A percentile compares a stretch with the other conserved stretches of the same genome.
Conservation (phyloP, 2,888 invertebrate genomes). For the Eupithecia dodoneata region DNA sequence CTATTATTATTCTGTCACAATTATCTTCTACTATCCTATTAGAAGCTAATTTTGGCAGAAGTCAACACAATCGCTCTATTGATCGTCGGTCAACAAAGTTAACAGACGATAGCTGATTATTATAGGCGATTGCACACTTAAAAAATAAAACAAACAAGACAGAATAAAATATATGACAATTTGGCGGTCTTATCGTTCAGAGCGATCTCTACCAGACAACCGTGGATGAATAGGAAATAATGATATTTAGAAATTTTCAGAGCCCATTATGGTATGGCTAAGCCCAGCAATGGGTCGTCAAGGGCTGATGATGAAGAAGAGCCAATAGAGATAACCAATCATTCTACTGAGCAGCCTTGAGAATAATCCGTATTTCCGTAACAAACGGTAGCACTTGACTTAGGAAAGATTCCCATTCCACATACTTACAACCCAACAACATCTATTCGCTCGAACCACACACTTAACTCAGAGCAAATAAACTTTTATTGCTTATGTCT, state of each 20-base stretch:
- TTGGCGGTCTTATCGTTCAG: no score
- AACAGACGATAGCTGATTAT: background rate
- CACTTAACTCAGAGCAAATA: conserved; percentile 27
- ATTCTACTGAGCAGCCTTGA: conserved; percentile 45
- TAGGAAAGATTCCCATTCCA: conserved; percentile 61
- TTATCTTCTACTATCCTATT: background rate
- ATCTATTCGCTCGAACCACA: conserved; percentile 36
- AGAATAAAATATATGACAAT: no score
- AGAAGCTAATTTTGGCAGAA: background rate
- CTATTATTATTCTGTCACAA: no score
- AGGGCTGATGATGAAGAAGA: background rate
- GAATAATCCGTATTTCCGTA: conserved; percentile 44
- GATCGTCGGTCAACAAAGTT: background rate
- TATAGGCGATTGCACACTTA: background rate
- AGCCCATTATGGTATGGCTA: background rate
- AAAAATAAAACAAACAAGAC: no score
- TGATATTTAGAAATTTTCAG: background rate
- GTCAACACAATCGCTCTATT: background rate
- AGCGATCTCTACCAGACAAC: no score
- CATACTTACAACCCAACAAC: conserved; percentile 48
- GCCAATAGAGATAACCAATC: conserved; percentile 19
- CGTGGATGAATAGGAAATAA: background rate
- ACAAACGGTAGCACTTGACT: conserved; percentile 62
- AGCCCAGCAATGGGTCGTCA: no score
- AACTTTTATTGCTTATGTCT: conserved; percentile 33